A percentile compares a stretch with the other conserved stretches of the same genome.
Evolutionary conservation across 2,797 vertebrate species (phyloP).

Genomic region (Arctocebus calabarensis): DNA sequence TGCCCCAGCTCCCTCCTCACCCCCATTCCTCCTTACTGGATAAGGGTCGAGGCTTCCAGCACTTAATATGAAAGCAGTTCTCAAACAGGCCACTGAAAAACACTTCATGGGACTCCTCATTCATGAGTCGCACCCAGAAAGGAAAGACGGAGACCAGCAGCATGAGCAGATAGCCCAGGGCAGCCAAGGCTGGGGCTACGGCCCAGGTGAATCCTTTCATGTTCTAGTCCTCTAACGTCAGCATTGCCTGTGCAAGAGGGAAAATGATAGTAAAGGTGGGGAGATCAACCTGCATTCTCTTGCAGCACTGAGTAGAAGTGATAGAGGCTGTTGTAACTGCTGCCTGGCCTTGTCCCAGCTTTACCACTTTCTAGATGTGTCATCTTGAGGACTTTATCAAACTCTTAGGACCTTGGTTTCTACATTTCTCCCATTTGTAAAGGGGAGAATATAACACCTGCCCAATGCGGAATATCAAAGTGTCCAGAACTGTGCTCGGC

Average conservation of each 20-base stretch:
- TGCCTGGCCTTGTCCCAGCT: background rate
- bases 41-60: slow-evolving; percentile 64
- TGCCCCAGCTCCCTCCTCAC: background rate
- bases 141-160: slow-evolving; percentile 64
- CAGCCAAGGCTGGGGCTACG: background rate
- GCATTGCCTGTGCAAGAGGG: slow-evolving; percentile 22
- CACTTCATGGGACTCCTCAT: slow-evolving; percentile 31
- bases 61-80: slow-evolving; percentile 73
- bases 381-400: background rate
- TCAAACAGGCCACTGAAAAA: slow-evolving; percentile 75
- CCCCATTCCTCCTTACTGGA: slow-evolving; percentile 42
- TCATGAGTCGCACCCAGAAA: slow-evolving; percentile 63
- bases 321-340: background rate
- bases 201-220: slow-evolving; percentile 49
- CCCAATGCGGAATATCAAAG: background rate
- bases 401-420: background rate
- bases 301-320: background rate
- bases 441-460: background rate
- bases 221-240: background rate
- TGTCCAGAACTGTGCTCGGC: background rate
- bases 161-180: slow-evolving; percentile 64
- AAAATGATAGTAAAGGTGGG: background rate
- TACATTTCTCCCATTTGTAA: background rate
- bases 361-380: background rate
- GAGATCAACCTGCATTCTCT: background rate